Conservation (phyloP, 2,888 invertebrate genomes). For the Syritta pipiens region DNA sequence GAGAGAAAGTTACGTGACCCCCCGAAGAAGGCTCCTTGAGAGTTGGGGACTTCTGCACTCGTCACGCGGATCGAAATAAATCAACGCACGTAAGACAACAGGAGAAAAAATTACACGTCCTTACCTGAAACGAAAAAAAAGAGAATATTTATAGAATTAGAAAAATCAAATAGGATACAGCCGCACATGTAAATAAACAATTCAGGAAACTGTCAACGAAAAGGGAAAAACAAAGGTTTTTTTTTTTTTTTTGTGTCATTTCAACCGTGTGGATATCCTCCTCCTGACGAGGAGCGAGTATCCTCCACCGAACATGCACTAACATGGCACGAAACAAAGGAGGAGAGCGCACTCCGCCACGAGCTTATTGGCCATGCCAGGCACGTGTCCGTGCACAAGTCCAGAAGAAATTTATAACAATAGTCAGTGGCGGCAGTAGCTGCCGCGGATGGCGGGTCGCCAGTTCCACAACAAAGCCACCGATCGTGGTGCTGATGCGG, state of each 20-base stretch:
- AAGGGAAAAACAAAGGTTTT: conserved; percentile 7
- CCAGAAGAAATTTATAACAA: conserved; percentile 63
- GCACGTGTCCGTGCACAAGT: conserved; percentile 47
- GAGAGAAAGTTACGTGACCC: no score
- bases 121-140: conserved; percentile 53
- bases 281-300: conserved; percentile 9
- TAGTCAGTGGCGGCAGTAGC: conserved; percentile 37
- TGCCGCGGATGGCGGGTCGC: conserved; percentile 56
- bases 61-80: no score
- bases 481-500: not conserved
- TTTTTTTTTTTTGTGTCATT: conserved; percentile 29
- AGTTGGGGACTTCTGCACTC: no score
- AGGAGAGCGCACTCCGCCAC: not conserved
- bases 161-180: conserved; percentile 10
- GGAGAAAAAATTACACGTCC: conserved; percentile 2
- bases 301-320: conserved; percentile 40
- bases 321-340: conserved; percentile 39
- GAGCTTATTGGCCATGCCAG: conserved; percentile 48
- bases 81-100: no score
- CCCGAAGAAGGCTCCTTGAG: no score
- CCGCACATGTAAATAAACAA: conserved; percentile 46
- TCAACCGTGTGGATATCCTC: conserved; percentile 44
- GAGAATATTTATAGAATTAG: conserved; percentile 58
- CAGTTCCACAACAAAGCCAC: conserved; percentile 43
- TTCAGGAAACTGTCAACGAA: conserved; percentile 64